Base-by-base conservation (phyloP, 1,140 invertebrate genomes). In the Drosophila neocordata region DNA sequence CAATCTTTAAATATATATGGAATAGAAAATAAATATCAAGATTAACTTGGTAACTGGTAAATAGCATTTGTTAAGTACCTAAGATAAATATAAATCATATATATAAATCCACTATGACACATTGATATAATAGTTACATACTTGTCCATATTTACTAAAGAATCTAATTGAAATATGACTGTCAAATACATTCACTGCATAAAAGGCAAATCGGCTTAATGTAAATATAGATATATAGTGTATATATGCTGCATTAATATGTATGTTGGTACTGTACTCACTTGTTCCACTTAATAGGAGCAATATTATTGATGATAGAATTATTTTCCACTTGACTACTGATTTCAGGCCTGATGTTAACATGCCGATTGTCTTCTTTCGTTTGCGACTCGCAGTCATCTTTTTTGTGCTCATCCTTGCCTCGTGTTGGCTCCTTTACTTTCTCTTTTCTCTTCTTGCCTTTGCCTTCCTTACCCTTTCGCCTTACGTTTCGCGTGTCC, bases 311-410 rank as follows among this genome's bases (percentile, higher is more conserved):
- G 87, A 84, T 88, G 87, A 88, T 78, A 90, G 74, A 82, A 90
- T 90, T 90, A 90, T 90, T 90, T 90, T 90, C 87, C 87, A 90
- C 87, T 90, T 90, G 87, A 90, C 80, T 90, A 89, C 87, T 79
- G 88, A 83, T 78, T 83, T 73, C 57, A 73, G 72, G 73, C 83
- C 83, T 66, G 84, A 76, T 63, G 71, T 71, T 57, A 75, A 57
- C 35, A 70, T 76, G 27, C 56, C 73, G 44, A 77, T 77, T 77
- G 65, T 77, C 65, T 71, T 77, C 73, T 57, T 77, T 24, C 73
- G 65, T 61, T 61, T 77, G 9, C 74, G 57, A 56, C 65, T 69
- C 61, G 66, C 65, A 13, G 73, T 65, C 71, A 75, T 75, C 65
- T 73, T 62, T 72, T 59, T 73, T 24, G 55, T 37, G 24, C 9